phyloP scores from a whole-genome alignment of 2,113 vertebrate species.

The Alethe castanea region DNA sequence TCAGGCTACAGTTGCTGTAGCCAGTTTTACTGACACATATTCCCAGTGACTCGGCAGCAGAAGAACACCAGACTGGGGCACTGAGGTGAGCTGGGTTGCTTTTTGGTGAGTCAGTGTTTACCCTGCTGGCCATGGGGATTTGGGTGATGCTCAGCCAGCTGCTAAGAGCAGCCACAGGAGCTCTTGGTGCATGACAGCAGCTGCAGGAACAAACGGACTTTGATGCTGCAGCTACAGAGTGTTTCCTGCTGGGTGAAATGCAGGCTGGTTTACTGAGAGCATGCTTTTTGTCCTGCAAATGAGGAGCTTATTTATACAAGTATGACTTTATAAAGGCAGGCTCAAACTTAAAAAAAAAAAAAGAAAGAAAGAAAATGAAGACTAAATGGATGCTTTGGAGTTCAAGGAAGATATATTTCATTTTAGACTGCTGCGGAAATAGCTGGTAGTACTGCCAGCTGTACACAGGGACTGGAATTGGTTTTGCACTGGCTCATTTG shows the following conservation, averaged over 20 bases:
- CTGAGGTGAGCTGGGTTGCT: neutral
- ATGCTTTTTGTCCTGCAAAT: neutral
- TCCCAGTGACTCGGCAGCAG: accelerated
- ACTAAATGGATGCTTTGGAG: neutral
- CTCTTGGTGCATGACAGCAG: neutral
- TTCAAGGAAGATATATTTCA: neutral
- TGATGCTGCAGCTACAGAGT: neutral
- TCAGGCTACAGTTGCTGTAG: neutral
- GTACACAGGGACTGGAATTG: neutral
- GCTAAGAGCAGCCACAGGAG: neutral
- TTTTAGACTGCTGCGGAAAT: neutral
- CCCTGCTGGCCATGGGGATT: accelerated
- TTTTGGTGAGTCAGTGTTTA: neutral
- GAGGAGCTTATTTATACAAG: neutral
- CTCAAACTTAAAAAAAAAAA: neutral
- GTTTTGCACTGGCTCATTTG: neutral
- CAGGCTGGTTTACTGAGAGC: neutral
- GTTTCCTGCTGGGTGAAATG: neutral
- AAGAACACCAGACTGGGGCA: neutral
- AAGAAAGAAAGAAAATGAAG: neutral
- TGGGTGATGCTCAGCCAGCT: neutral
- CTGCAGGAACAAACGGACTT: constrained; percentile 6
- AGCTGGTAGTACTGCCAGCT: neutral
- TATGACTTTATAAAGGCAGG: neutral
- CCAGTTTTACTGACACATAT: neutral